These are phyloP conservation scores for Centropus bengalensis DNA, from an alignment of 2,113 vertebrate species.

Conservation along the genomic window DNA sequence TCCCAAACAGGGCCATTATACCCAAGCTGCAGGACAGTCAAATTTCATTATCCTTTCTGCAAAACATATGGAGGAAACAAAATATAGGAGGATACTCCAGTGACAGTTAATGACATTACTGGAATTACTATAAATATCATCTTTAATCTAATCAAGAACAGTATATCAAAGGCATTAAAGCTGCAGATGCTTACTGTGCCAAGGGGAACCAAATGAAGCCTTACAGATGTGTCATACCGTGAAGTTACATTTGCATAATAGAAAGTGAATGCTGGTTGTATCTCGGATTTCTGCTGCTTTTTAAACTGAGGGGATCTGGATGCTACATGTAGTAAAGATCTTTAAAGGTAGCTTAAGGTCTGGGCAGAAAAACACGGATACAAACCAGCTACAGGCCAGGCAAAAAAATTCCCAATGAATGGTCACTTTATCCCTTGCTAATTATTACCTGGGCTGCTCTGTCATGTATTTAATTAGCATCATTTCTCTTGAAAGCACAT, in stretches of 20 bases:
- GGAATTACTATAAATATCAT: constrained; percentile 64
- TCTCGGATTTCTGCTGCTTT: constrained; percentile 61
- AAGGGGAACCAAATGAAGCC: constrained; percentile 59
- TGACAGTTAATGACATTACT: constrained; percentile 64
- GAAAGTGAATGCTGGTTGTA: constrained; percentile 70
- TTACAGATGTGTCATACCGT: constrained; percentile 70
- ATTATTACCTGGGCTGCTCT: constrained; percentile 46
- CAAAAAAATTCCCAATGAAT: not conserved
- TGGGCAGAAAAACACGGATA: not conserved
- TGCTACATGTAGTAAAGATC: not conserved
- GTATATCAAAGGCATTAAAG: constrained; percentile 64
- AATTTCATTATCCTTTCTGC: constrained; percentile 59
- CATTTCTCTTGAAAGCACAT: constrained; percentile 48
- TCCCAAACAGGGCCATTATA: constrained; percentile 7
- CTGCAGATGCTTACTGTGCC: constrained; percentile 58
- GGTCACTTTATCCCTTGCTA: constrained; percentile 27
- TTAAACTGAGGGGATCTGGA: constrained; percentile 24
- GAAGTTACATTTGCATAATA: constrained; percentile 74
- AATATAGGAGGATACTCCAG: constrained; percentile 56
- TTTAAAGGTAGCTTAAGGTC: not conserved
- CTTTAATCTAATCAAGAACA: constrained; percentile 64
- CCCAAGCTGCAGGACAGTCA: constrained; percentile 45
- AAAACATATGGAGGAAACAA: constrained; percentile 56
- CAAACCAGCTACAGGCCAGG: not conserved
- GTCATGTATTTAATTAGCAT: constrained; percentile 49